Conservation (phyloP, 2,888 invertebrate genomes). For the Cataglyphis livida region DNA sequence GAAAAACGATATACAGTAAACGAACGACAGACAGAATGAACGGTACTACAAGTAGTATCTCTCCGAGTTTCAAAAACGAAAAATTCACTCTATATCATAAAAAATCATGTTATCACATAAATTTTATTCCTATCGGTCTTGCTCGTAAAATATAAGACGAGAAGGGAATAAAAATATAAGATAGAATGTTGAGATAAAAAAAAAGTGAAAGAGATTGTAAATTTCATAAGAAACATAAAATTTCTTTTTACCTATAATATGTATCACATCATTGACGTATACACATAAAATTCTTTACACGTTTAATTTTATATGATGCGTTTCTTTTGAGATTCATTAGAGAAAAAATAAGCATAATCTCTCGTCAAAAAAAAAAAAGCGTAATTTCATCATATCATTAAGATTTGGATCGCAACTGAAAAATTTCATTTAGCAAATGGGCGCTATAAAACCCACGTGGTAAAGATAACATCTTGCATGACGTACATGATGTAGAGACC, state of each 20-base stretch:
- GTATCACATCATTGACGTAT: neutral
- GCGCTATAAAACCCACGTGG: neutral
- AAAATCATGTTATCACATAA: neutral
- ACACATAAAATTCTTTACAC: neutral
- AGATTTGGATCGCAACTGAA: conserved; percentile 5
- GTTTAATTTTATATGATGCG: neutral
- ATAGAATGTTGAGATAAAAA: neutral
- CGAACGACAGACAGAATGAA: no score
- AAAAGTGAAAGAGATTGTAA: neutral
- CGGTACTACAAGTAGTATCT: neutral
- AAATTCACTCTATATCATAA: neutral
- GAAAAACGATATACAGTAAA: no score
- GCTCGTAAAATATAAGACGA: neutral
- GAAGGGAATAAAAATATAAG: neutral
- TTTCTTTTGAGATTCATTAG: neutral
- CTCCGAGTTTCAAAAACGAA: neutral
- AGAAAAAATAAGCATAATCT: neutral
- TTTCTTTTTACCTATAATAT: neutral
- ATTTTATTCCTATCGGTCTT: neutral
- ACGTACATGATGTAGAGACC: neutral
- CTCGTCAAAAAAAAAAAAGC: neutral
- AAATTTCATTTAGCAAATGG: conserved; percentile 25
- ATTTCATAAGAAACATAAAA: neutral
- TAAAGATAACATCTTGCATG: conserved; percentile 19
- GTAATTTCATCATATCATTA: neutral